Evolutionary conservation across 2,888 invertebrate species (phyloP).

Genomic region (Agriopis aurantiaria): DNA sequence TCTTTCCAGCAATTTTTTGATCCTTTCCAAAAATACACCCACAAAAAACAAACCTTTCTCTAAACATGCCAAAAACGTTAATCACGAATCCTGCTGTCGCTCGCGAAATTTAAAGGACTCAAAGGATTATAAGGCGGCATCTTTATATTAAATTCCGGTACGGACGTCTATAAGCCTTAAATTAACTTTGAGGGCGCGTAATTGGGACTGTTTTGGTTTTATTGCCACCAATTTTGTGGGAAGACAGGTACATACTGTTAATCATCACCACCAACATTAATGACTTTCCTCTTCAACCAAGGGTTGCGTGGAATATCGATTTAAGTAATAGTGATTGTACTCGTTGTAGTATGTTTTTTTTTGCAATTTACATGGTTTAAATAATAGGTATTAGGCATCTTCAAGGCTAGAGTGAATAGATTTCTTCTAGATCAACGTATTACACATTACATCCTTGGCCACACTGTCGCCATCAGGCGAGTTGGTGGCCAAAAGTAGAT

Average conservation of each 20-base stretch:
- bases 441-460: no score
- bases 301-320: no score
- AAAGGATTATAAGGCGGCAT: constrained; percentile 46
- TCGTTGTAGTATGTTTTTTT: no score
- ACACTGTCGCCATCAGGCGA: no score
- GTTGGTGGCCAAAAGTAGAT: no score
- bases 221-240: constrained; percentile 15
- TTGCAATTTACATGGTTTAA: no score
- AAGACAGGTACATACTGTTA: background rate
- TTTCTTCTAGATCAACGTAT: no score
- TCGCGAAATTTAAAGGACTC: constrained; percentile 43
- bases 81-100: constrained; percentile 42
- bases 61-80: constrained; percentile 33
- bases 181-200: constrained; percentile 44
- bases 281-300: no score
- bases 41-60: constrained; percentile 23
- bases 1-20: background rate
- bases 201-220: constrained; percentile 29
- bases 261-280: no score
- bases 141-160: constrained; percentile 46
- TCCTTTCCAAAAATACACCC: constrained; percentile 18
- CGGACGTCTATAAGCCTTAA: constrained; percentile 46
- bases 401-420: no score
- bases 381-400: no score
- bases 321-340: no score